Evolutionary conservation across 2,888 invertebrate genomes (phyloP).

Genomic region (Vanessa cardui): DNA sequence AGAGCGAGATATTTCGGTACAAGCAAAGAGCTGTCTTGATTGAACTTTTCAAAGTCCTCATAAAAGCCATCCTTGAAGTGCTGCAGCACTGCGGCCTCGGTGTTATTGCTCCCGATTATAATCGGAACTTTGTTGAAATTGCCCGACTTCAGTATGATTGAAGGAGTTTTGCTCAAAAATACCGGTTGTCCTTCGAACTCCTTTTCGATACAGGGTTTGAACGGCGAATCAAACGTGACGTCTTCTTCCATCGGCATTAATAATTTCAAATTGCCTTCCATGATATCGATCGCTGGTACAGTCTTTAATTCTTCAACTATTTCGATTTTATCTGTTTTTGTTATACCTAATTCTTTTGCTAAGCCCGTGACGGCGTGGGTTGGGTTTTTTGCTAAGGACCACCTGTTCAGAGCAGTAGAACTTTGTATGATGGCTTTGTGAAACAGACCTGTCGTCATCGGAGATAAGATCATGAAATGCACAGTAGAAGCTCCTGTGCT

Average conservation of each 20-base stretch:
- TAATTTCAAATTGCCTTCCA: constrained; percentile 50
- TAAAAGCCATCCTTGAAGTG: constrained; percentile 57
- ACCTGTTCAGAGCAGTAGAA: constrained; percentile 70
- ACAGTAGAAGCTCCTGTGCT: constrained; percentile 73
- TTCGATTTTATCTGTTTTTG: constrained; percentile 55
- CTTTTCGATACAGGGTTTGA: constrained; percentile 72
- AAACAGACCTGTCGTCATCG: constrained; percentile 73
- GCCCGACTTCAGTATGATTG: constrained; percentile 65
- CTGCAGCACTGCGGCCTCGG: constrained; percentile 62
- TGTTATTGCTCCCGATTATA: constrained; percentile 71
- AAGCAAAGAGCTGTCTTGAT: constrained; percentile 59
- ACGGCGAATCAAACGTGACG: constrained; percentile 58
- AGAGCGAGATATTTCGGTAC: constrained; percentile 63
- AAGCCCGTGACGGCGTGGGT: constrained; percentile 55
- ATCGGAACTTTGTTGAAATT: constrained; percentile 73
- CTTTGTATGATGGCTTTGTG: constrained; percentile 77
- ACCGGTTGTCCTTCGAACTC: constrained; percentile 72
- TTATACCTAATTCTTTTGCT: constrained; percentile 60
- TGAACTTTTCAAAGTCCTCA: constrained; percentile 62
- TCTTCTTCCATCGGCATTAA: constrained; percentile 39
- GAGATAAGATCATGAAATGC: constrained; percentile 76
- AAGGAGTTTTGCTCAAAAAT: constrained; percentile 69
- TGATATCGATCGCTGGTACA: constrained; percentile 55
- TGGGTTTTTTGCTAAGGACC: constrained; percentile 68
- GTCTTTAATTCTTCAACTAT: constrained; percentile 63